Percentiles rank a stretch among this genome's conserved stretches.
Evolutionary conservation across 2,113 vertebrate genomes (phyloP).

Genomic region (Apteryx owenii): DNA sequence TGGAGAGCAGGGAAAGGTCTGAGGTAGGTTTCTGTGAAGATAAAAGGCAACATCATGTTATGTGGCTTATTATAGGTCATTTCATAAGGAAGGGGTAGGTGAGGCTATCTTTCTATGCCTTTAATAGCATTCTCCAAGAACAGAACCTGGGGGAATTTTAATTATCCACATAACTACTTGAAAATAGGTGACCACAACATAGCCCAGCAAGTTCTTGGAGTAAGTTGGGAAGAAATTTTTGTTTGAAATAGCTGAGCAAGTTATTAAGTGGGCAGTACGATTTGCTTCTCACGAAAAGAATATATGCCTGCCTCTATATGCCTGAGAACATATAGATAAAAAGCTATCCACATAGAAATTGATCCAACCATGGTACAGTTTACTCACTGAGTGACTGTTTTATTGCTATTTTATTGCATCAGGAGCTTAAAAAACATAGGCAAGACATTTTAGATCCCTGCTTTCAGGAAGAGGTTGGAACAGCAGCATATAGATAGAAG

Average conservation of each 20-base stretch:
- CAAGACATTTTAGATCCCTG: neutral
- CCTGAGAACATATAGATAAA: neutral
- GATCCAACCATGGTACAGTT: neutral
- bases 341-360: neutral
- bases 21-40: too few species aligned
- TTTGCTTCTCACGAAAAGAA: neutral
- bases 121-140: neutral
- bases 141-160: neutral
- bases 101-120: too few species aligned
- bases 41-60: too few species aligned
- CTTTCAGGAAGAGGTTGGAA: neutral
- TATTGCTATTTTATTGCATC: neutral
- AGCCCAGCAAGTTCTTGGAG: neutral
- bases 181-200: neutral
- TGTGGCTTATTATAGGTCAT: too few species aligned
- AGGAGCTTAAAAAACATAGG: neutral
- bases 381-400: neutral
- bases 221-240: neutral
- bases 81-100: too few species aligned
- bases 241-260: neutral
- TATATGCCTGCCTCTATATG: neutral
- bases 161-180: neutral
- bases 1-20: too few species aligned
- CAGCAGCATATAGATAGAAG: neutral
- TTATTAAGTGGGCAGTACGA: neutral